These are phyloP conservation scores for Pelodytes ibericus DNA, from an alignment of 2,797 vertebrate species.

Conservation along the genomic window DNA sequence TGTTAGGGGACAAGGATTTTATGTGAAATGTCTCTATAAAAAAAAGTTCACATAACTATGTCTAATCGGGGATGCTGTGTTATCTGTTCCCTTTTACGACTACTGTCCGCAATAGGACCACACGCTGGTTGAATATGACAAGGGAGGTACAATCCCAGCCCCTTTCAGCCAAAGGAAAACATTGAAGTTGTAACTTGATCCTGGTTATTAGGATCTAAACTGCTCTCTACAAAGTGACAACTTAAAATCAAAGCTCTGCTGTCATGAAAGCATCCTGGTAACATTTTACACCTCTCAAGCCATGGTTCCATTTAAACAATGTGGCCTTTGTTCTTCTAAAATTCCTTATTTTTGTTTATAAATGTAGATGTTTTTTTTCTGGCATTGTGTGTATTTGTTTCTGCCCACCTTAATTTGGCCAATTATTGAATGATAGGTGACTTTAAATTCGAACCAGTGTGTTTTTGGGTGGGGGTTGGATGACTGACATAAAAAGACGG, in stretches of 20 bases:
- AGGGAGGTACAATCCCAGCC: neutral
- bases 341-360: too few relatives aligned
- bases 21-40: neutral
- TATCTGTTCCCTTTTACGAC: slow-evolving; percentile 37
- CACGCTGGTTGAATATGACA: slow-evolving; percentile 4
- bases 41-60: neutral
- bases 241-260: slow-evolving; percentile 13
- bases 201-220: slow-evolving; percentile 8
- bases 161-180: slow-evolving; percentile 1
- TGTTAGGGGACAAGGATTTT: neutral
- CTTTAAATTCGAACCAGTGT: too few relatives aligned
- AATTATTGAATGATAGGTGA: too few relatives aligned
- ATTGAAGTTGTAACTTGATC: slow-evolving; percentile 9
- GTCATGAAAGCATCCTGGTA: neutral
- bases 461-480: too few relatives aligned
- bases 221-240: slow-evolving; percentile 18
- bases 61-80: slow-evolving; percentile 31
- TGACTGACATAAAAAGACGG: too few relatives aligned
- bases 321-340: too few relatives aligned
- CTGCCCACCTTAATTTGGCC: too few relatives aligned
- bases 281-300: slow-evolving; percentile 1
- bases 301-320: neutral
- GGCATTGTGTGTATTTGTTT: too few relatives aligned
- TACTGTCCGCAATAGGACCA: slow-evolving; percentile 2
- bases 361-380: too few relatives aligned